Base-by-base conservation (phyloP, 2,888 invertebrate species). In the Trissonchulus sp. region DNA sequence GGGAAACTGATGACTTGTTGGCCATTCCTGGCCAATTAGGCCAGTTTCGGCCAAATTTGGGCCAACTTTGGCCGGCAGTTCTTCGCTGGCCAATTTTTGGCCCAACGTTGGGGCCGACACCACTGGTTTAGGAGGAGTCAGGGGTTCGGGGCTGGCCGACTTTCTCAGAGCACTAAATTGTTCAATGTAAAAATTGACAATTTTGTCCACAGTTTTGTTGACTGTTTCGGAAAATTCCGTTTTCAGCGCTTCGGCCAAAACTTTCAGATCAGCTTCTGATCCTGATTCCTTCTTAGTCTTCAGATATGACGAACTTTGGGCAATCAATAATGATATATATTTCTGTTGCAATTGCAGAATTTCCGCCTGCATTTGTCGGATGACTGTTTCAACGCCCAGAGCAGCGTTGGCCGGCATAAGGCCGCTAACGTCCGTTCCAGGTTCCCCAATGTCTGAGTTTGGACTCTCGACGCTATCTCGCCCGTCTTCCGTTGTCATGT, bases 191-290 rank as follows among this genome's bases (percentile, higher is more conserved):
- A 92, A 89, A 36, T 92, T 90, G 77, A 95, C 90, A 77, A 94
- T 92, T 31, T 92, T 92, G 85, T 96, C 95, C 80, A 96, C 92
- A 68, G 94, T 88, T 79, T 90, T 91, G 30, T 91, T 90, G 68
- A 96, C 86, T 0, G 92, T 92, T 60, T 92, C 89, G 34, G 92
- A 91, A 79, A 96, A 91, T 87, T 96, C 95, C 73, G 90, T 90
- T 87, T 96, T 96, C 2, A 97, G 88, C 75, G 92, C 90, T 83
- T 94, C 93, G n/a, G 94, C 93, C 73, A 97, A 88, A 74, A 92
- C 91, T 84, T 94, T 93, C 3, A 94, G 88, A 83, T 94, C 94
- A 74, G 38, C n/a, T 23, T 1, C n/a, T 18, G 36, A 68, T 35
- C 1, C 36, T 35, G 71, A 65, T 69, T 77, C 75, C 65, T 33